Conservation (phyloP, 2,888 invertebrate species). For the Mimas tiliae region DNA sequence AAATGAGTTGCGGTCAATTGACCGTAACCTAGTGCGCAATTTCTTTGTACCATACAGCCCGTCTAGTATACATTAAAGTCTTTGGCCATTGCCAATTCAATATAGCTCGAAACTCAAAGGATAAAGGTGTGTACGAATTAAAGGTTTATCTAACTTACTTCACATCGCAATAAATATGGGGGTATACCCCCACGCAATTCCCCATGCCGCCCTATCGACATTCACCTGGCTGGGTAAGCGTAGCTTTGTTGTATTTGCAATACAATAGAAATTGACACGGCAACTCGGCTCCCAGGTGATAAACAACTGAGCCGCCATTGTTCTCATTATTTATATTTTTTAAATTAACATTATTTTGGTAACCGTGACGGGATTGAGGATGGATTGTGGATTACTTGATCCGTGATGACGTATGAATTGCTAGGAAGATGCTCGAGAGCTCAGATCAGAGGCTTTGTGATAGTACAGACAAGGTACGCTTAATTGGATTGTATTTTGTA, state of each 20-base stretch:
- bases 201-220: not conserved
- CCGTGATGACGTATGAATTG: conserved; percentile 1
- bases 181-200: not conserved
- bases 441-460: not conserved
- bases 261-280: conserved; percentile 30
- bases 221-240: conserved; percentile 28
- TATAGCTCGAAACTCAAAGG: too few species aligned
- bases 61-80: too few species aligned
- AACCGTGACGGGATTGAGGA: not conserved
- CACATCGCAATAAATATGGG: not conserved
- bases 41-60: too few species aligned
- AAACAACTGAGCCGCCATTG: conserved; percentile 26
- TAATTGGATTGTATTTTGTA: not conserved
- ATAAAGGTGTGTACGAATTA: too few species aligned
- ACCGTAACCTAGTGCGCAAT: too few species aligned
- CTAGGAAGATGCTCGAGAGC: not conserved
- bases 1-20: too few species aligned
- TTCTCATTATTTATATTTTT: conserved; percentile 25
- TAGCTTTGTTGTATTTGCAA: conserved; percentile 30
- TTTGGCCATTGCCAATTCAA: too few species aligned
- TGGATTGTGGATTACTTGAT: not conserved
- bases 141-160: too few species aligned
- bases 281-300: conserved; percentile 26
- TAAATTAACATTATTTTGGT: conserved; percentile 16
- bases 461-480: not conserved